Percentiles rank a stretch among this genome's conserved stretches.
Evolutionary conservation across 2,113 vertebrate species (phyloP).

Genomic region (Myanophis thanlyinensis): DNA sequence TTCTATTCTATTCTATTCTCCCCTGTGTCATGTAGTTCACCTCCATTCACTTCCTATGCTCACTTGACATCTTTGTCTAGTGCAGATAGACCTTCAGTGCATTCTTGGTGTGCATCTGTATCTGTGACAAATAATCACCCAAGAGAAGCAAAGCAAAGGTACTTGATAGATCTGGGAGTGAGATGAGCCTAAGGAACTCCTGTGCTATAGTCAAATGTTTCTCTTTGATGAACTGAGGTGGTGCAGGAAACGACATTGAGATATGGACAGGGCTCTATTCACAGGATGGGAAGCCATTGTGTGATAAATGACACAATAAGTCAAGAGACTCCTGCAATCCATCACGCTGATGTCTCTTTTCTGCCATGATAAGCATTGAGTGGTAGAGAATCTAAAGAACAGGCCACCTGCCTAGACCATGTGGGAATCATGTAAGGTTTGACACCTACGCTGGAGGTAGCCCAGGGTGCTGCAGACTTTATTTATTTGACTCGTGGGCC

Average conservation of each 20-base stretch:
- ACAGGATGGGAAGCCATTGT: constrained; percentile 66
- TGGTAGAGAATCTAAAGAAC: not conserved
- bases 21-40: constrained; percentile 35
- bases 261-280: constrained; percentile 70
- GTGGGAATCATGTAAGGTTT: not conserved
- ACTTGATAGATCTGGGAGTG: constrained; percentile 48
- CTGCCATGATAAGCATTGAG: not conserved
- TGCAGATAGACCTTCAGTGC: constrained; percentile 4
- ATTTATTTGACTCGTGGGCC: not conserved
- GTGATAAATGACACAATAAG: constrained; percentile 79
- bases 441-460: not conserved
- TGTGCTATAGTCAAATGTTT: constrained; percentile 69
- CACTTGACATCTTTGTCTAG: constrained; percentile 50
- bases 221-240: constrained; percentile 73
- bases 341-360: constrained; percentile 69
- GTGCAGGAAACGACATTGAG: constrained; percentile 71
- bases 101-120: not conserved
- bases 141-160: constrained; percentile 52
- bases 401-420: constrained; percentile 11
- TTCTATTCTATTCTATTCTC: not conserved
- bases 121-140: constrained; percentile 34
- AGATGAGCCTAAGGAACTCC: constrained; percentile 64
- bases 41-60: constrained; percentile 38
- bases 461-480: not conserved
- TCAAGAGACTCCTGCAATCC: constrained; percentile 74